phyloP scores from a whole-genome alignment of 2,113 vertebrate species.

The Syngnathus scovelli region DNA sequence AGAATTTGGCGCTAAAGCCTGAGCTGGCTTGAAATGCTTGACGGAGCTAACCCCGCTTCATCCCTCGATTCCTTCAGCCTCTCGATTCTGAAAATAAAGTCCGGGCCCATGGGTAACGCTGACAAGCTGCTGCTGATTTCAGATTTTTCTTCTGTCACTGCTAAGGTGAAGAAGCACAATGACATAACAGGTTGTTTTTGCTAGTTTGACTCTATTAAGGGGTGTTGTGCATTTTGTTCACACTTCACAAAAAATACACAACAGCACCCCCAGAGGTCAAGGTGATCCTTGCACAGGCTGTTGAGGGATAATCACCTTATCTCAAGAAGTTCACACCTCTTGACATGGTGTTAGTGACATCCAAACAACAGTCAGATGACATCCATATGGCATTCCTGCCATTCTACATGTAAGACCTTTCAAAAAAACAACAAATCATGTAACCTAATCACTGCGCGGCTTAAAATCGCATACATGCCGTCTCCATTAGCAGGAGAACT shows the following conservation, averaged over 20 bases:
- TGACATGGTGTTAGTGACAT: conserved; percentile 5
- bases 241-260: background rate
- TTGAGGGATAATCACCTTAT: conserved; percentile 1
- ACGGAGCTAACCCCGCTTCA: background rate
- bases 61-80: background rate
- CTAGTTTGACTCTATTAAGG: too few relatives aligned
- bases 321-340: conserved; percentile 20
- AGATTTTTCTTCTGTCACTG: too few relatives aligned
- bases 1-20: conserved; percentile 13
- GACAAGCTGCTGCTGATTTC: conserved; percentile 1
- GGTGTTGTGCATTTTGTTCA: too few relatives aligned
- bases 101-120: conserved; percentile 16
- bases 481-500: conserved; percentile 23
- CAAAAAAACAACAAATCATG: conserved; percentile 3
- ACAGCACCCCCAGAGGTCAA: background rate
- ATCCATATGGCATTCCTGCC: conserved; percentile 5
- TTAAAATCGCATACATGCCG: conserved; percentile 5
- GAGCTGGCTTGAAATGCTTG: background rate
- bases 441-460: conserved; percentile 5
- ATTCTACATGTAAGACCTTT: conserved; percentile 8
- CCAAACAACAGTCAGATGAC: background rate
- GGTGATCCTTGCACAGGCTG: background rate
- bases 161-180: too few relatives aligned
- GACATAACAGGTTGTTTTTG: too few relatives aligned
- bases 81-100: conserved; percentile 28